A percentile compares a stretch with the other conserved stretches of the same genome.
Conservation (phyloP, 2,888 invertebrate species). For the Autographa pulchrina region DNA sequence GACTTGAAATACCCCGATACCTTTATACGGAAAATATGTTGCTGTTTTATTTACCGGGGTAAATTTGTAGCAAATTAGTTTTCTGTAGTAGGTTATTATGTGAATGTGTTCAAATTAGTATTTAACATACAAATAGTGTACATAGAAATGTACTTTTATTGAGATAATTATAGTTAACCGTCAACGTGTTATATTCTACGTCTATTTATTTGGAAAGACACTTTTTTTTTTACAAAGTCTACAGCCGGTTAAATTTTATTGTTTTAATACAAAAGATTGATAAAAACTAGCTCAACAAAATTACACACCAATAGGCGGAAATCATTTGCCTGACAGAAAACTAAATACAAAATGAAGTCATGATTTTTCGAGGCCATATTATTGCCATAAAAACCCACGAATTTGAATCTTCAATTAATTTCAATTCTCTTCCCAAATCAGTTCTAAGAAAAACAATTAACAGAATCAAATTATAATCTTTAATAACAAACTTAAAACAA, state of each 20-base stretch:
- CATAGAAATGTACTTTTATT: no score
- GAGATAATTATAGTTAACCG: no score
- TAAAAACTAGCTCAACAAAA: no score
- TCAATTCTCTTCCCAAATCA: neutral
- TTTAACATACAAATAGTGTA: neutral
- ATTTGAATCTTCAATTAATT: neutral
- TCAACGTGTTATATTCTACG: no score
- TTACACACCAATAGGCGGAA: no score
- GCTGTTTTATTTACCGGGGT: constrained; percentile 13
- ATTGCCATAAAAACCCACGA: neutral
- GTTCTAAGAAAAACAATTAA: neutral
- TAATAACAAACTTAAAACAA: constrained; percentile 8
- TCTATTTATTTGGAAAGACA: no score
- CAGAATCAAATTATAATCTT: neutral
- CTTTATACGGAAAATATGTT: constrained; percentile 26
- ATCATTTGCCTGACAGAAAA: no score
- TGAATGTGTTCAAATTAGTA: neutral
- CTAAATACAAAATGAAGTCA: no score
- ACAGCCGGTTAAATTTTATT: no score
- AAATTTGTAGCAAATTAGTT: neutral
- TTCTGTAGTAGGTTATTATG: neutral
- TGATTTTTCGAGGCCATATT: neutral
- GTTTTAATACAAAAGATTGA: no score
- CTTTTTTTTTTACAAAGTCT: no score
- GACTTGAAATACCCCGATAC: constrained; percentile 21